Conservation (phyloP, 2,888 invertebrate species). For the Amphipyra berbera region DNA sequence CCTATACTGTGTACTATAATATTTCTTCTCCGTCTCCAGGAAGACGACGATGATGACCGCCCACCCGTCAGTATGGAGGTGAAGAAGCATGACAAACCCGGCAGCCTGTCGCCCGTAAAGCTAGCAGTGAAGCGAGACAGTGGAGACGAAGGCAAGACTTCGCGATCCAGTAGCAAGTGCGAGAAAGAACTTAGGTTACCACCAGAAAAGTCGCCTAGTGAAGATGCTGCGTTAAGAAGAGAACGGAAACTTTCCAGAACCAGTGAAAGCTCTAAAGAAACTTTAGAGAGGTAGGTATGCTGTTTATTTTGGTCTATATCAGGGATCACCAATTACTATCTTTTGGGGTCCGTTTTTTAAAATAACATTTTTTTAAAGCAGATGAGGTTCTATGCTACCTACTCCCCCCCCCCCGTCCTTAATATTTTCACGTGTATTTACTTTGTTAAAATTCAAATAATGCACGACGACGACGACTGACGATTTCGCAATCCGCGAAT, state of each 20-base stretch:
- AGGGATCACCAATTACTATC: no score
- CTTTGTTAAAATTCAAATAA: no score
- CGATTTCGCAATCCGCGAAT: no score
- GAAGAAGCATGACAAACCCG: slow-evolving; percentile 84
- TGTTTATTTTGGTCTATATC: background rate
- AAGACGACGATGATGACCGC: slow-evolving; percentile 74
- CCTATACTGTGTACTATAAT: no score
- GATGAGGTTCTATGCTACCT: no score
- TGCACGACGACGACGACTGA: no score
- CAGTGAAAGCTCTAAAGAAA: slow-evolving; percentile 82
- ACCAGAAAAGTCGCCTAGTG: slow-evolving; percentile 82
- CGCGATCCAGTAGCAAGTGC: slow-evolving; percentile 79
- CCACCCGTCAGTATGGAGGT: slow-evolving; percentile 82
- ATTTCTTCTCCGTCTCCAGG: slow-evolving; percentile 60
- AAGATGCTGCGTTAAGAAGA: slow-evolving; percentile 68
- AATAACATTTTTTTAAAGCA: no score
- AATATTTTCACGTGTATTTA: no score
- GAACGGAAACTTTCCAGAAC: slow-evolving; percentile 77
- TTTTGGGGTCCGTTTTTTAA: no score
- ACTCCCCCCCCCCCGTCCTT: no score
- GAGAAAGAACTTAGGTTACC: slow-evolving; percentile 81
- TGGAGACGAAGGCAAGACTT: slow-evolving; percentile 75
- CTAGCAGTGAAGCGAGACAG: slow-evolving; percentile 74
- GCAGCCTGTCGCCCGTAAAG: slow-evolving; percentile 83
- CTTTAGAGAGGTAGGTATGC: slow-evolving; percentile 78